phyloP scores from a whole-genome alignment of 2,113 vertebrate genomes.

The Melospiza melodia region DNA sequence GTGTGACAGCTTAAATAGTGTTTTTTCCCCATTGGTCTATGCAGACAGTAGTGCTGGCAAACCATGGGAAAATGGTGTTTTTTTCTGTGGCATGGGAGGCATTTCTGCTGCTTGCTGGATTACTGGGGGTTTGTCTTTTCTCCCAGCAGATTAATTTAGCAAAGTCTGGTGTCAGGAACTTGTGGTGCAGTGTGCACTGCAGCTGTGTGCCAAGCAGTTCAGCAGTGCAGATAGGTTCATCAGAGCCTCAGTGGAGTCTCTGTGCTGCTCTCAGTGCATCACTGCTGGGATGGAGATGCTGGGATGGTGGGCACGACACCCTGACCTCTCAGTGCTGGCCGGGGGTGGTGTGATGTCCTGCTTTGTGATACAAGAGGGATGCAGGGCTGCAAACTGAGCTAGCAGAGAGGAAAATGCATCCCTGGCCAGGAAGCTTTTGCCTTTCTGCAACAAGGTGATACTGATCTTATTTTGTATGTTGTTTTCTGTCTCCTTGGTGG shows the following conservation, averaged over 20 bases:
- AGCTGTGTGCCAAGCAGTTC: neutral
- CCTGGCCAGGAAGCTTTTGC: slow-evolving; percentile 6
- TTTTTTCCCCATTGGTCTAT: neutral
- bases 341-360: neutral
- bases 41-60: neutral
- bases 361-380: neutral
- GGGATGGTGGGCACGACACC: accelerated
- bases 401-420: neutral
- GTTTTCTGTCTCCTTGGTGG: neutral
- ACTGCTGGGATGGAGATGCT: neutral
- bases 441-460: neutral
- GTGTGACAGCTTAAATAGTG: neutral
- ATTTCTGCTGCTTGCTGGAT: neutral
- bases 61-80: neutral
- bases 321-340: neutral
- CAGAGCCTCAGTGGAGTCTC: neutral
- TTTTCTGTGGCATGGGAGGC: neutral
- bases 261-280: neutral
- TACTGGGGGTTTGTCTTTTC: neutral
- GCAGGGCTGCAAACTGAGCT: neutral
- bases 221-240: accelerated
- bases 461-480: neutral
- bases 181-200: neutral
- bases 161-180: neutral
- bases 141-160: accelerated